Percentiles rank a stretch among this genome's conserved stretches.
Evolutionary conservation across 2,888 invertebrate genomes (phyloP).

Genomic region (Drosophila trichaetosa): DNA sequence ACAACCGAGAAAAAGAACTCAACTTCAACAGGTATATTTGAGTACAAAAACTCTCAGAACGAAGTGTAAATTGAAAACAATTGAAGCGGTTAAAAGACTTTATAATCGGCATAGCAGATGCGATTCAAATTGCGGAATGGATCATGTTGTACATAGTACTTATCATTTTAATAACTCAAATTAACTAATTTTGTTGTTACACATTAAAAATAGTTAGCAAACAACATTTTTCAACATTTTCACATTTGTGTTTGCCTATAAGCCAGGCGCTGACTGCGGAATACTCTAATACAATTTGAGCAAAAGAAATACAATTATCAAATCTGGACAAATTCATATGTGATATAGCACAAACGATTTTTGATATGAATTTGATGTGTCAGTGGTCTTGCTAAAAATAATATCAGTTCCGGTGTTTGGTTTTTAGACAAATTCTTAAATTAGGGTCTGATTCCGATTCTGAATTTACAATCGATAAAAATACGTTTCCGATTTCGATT

Average conservation of each 20-base stretch:
- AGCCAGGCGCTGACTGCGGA: too few species aligned
- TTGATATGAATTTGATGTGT: neutral
- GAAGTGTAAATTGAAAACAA: constrained; percentile 31
- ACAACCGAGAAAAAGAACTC: constrained; percentile 24
- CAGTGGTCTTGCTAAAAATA: neutral
- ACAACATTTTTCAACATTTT: neutral
- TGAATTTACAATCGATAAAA: neutral
- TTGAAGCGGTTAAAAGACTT: constrained; percentile 17
- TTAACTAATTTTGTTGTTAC: neutral
- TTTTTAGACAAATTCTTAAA: rapidly evolving
- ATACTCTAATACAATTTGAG: neutral
- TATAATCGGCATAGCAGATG: constrained; percentile 3
- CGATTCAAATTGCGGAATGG: neutral
- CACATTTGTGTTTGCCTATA: neutral
- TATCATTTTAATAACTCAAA: neutral
- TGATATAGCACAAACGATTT: neutral
- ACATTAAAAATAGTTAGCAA: neutral
- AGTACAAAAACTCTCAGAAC: neutral
- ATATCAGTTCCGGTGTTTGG: neutral
- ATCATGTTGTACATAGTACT: neutral
- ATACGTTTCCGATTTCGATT: neutral
- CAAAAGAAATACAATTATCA: neutral
- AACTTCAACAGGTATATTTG: constrained; percentile 28
- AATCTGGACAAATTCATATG: neutral
- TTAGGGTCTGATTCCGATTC: neutral